A percentile compares a stretch with the other conserved stretches of the same genome.
phyloP scores from a whole-genome alignment of 1,140 invertebrate species.

The Mya arenaria region DNA sequence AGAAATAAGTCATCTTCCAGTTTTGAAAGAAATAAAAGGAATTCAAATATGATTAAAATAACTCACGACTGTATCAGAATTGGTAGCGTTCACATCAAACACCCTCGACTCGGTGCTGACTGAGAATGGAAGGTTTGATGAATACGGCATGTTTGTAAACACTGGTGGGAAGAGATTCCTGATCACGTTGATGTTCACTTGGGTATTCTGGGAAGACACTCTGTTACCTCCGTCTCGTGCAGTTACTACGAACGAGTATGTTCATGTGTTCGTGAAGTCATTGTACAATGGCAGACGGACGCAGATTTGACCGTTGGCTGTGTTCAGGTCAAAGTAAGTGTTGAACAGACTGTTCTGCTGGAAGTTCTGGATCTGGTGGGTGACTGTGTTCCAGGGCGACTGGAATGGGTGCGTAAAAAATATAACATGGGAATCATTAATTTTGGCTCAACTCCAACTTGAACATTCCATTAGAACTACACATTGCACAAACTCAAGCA shows the following conservation, averaged over 20 bases:
- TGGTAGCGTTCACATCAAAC: conserved; percentile 64
- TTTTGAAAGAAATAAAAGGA: too few species aligned
- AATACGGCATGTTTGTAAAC: conserved; percentile 85
- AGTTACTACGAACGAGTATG: conserved; percentile 62
- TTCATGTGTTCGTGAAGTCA: conserved; percentile 54
- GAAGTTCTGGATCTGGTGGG: conserved; percentile 40
- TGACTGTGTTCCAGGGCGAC: conserved; percentile 67
- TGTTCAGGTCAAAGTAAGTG: conserved; percentile 60
- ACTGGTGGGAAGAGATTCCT: conserved; percentile 85
- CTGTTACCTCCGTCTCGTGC: conserved; percentile 65
- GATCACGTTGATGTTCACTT: conserved; percentile 74
- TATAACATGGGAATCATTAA: too few species aligned
- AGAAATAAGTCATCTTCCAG: too few species aligned
- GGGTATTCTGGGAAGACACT: conserved; percentile 43
- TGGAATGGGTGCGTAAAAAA: too few species aligned
- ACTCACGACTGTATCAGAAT: conserved; percentile 67
- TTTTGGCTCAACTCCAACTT: too few species aligned
- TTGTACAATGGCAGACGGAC: conserved; percentile 57
- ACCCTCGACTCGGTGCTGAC: conserved; percentile 38
- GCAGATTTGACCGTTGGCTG: conserved; percentile 52
- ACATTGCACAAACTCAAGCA: too few species aligned
- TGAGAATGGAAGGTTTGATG: conserved; percentile 60
- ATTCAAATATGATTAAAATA: too few species aligned
- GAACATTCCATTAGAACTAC: too few species aligned
- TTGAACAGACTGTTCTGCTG: conserved; percentile 5